Evolutionary conservation across 2,888 invertebrate genomes (phyloP), one percentile per base, ranked within the genome.

Genomic region (Pseudococcus viburni): DNA sequence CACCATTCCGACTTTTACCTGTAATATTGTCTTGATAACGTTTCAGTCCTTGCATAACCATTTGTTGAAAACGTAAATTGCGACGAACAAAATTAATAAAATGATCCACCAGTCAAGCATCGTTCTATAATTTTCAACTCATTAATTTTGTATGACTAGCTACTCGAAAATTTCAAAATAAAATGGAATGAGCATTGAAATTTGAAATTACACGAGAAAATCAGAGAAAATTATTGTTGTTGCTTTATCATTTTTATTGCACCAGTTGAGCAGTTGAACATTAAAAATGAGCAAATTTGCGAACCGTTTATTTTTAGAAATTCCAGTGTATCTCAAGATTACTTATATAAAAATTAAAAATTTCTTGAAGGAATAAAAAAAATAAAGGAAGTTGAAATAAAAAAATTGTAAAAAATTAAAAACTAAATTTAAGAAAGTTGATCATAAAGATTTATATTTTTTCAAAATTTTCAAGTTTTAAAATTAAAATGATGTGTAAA

Each of bases 11-110:
- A 22, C 0, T 64, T 64, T 22, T 22, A 33, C 3, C 68, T 26
- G 11, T 0, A 68, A 17, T 80, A 33, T 33, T 33, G 33, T 42
- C 8, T 42, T 19, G 17, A 64, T 19, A 9, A 64, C 0, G 39
- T 46, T 46, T 77, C n/a, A 88, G 42, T 88, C 88, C 42, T 80
- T 48, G 51, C 88, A 88, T 19, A 88, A 83, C 88, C 88, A 88
- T 83, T 88, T 88, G 39, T 88, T 88, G 59, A 88, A 88, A 5
- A 83, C 22, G 42, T 88, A 88, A 42, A 88, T 80, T 39, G 39
- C 83, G 19, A 88, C 11, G 39, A 88, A 88, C 19, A 88, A 19
- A 55, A 88, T 11, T 26, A 83, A 22, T 17, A 88, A 55, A 26
- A 33, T 55, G 11, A 80, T 19, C 88, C 88, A 88, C 88, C 88